phyloP scores from a whole-genome alignment of 2,797 vertebrate species.

The Phalloptychus januarius region DNA sequence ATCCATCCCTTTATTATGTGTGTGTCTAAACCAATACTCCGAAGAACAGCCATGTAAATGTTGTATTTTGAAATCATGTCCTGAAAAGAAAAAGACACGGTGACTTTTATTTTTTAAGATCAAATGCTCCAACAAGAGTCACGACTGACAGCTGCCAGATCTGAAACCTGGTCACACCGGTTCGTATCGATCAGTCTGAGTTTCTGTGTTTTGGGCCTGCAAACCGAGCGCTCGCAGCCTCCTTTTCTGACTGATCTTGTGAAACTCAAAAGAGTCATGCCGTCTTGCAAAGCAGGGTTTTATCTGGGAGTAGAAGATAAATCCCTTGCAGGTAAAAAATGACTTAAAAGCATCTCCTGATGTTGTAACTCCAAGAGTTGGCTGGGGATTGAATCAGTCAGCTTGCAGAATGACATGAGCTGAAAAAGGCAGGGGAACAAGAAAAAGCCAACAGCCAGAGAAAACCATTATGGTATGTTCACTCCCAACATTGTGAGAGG shows the following conservation, averaged over 20 bases:
- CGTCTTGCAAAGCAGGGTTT: conserved; percentile 3
- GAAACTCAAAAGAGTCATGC: conserved; percentile 11
- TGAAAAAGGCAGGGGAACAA: neutral
- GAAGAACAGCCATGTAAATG: neutral
- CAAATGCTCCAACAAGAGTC: neutral
- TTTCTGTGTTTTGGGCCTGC: neutral
- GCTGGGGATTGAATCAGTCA: conserved; percentile 15
- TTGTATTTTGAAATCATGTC: neutral
- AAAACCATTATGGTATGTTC: conserved; percentile 4
- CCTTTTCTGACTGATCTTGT: neutral
- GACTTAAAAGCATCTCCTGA: conserved; percentile 8
- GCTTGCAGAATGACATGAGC: conserved; percentile 14
- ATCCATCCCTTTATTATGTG: neutral
- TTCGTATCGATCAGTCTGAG: conserved; percentile 6
- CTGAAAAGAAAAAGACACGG: neutral
- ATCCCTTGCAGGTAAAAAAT: conserved; percentile 6
- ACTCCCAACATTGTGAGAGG: conserved; percentile 22
- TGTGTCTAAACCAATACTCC: neutral
- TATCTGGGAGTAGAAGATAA: conserved; percentile 7
- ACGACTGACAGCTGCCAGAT: conserved; percentile 1
- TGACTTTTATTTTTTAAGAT: neutral
- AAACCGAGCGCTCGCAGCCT: neutral
- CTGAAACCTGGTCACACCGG: neutral
- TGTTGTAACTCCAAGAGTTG: neutral
- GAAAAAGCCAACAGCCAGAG: conserved; percentile 3